Percentiles rank a stretch among this genome's conserved stretches.
Conservation (phyloP, 2,888 invertebrate species). For the Mechanitis messenoides region DNA sequence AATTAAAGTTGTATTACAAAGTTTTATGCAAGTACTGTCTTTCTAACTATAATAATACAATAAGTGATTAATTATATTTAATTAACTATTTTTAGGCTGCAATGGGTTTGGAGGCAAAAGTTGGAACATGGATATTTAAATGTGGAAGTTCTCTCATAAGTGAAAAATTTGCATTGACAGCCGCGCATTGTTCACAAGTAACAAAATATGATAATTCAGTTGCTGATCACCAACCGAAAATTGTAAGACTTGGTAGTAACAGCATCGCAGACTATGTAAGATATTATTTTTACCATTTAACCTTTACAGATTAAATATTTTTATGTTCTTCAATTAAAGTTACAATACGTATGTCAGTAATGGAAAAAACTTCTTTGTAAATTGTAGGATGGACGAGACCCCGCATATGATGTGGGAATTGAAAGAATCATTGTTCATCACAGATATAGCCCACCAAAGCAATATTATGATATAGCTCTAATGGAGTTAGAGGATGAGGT, state of each 20-base stretch:
- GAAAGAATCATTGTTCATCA: constrained; percentile 45
- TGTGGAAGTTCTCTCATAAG: constrained; percentile 82
- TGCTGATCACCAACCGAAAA: constrained; percentile 40
- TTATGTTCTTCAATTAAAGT: no score
- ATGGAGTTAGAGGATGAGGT: constrained; percentile 42
- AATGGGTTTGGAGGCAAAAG: constrained; percentile 45
- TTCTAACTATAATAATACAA: no score
- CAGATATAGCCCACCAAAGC: constrained; percentile 43
- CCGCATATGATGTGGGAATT: constrained; percentile 37
- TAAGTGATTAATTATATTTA: no score
- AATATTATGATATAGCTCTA: constrained; percentile 55
- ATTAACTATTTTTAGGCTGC: constrained; percentile 38
- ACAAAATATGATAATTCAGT: constrained; percentile 39
- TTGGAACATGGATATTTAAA: constrained; percentile 46
- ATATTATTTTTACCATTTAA: not conserved
- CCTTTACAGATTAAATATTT: no score
- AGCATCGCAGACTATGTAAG: constrained; percentile 27
- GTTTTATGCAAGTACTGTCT: no score
- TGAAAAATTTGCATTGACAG: constrained; percentile 78
- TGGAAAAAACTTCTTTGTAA: no score
- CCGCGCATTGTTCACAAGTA: constrained; percentile 77
- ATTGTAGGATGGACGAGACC: no score
- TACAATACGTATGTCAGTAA: no score
- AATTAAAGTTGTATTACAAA: no score
- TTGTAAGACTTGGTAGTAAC: constrained; percentile 44